Percentiles rank a stretch among this genome's conserved stretches.
Conservation (phyloP, 2,888 invertebrate genomes). For the Agonopterix heracliana region DNA sequence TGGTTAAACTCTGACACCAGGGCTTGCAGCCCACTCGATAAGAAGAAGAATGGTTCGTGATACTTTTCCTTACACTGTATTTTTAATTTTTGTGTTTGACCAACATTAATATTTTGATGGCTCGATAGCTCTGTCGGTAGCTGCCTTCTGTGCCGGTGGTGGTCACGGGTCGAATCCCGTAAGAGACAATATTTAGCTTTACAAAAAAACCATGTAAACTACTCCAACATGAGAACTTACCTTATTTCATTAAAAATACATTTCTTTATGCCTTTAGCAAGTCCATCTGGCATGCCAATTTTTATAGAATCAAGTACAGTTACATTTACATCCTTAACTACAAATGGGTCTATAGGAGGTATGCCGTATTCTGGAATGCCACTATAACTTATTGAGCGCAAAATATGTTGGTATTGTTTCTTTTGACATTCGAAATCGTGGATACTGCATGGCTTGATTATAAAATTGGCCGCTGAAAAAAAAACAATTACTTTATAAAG, state of each 20-base stretch:
- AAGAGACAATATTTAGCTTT: too few species aligned
- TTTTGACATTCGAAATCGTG: conserved; percentile 30
- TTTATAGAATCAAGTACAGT: conserved; percentile 23
- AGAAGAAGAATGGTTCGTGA: too few species aligned
- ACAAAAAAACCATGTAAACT: too few species aligned
- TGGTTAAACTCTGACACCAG: too few species aligned
- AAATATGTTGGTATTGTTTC: conserved; percentile 18
- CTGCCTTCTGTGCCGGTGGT: too few species aligned
- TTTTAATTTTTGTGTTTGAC: too few species aligned
- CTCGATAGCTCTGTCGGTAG: too few species aligned
- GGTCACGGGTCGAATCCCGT: too few species aligned
- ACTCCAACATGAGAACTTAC: conserved; percentile 16
- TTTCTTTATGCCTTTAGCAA: conserved; percentile 31
- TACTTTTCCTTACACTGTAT: too few species aligned
- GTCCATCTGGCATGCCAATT: conserved; percentile 32
- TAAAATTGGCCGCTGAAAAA: conserved; percentile 29
- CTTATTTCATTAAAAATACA: conserved; percentile 30
- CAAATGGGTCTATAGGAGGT: conserved; percentile 36
- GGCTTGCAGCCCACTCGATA: too few species aligned
- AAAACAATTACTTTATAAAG: neutral
- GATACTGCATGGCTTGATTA: conserved; percentile 30
- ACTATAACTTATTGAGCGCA: conserved; percentile 22
- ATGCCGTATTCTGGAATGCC: conserved; percentile 34
- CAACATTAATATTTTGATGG: too few species aligned
- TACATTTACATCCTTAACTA: conserved; percentile 25